phyloP scores from a whole-genome alignment of 2,888 invertebrate species.

The Macropis europaea region DNA sequence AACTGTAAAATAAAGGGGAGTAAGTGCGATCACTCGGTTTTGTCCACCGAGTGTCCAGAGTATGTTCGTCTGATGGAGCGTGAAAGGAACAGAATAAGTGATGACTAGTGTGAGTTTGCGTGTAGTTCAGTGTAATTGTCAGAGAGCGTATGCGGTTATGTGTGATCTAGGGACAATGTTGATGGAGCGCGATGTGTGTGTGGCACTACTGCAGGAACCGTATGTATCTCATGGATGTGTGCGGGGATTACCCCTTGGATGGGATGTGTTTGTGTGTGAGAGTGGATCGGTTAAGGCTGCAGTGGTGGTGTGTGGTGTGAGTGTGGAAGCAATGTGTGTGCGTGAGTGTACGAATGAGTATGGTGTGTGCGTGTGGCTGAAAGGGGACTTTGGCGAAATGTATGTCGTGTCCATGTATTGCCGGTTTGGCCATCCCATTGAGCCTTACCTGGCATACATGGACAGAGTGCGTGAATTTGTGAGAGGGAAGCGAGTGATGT shows the following conservation, averaged over 20 bases:
- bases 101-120: background rate
- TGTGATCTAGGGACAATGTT: background rate
- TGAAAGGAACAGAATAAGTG: background rate
- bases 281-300: conserved; percentile 10
- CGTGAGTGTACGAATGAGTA: conserved; percentile 5
- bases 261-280: background rate
- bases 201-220: conserved; percentile 3
- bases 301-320: conserved; percentile 15
- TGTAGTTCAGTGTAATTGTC: conserved; percentile 4
- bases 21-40: background rate
- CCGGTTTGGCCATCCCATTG: background rate
- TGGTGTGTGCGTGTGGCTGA: conserved; percentile 45
- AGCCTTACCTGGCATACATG: conserved; percentile 11
- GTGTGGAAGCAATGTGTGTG: conserved; percentile 13
- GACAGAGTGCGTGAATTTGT: background rate
- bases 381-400: conserved; percentile 29
- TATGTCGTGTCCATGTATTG: conserved; percentile 51
- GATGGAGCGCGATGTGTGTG: background rate
- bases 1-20: background rate
- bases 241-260: background rate
- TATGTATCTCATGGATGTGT: background rate
- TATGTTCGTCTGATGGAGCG: background rate
- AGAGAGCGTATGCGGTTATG: background rate
- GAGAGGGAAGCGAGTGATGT: conserved; percentile 1
- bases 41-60: background rate